These are phyloP conservation scores for Zaprionus capensis DNA, from an alignment of 1,140 invertebrate genomes.

Conservation along the genomic window DNA sequence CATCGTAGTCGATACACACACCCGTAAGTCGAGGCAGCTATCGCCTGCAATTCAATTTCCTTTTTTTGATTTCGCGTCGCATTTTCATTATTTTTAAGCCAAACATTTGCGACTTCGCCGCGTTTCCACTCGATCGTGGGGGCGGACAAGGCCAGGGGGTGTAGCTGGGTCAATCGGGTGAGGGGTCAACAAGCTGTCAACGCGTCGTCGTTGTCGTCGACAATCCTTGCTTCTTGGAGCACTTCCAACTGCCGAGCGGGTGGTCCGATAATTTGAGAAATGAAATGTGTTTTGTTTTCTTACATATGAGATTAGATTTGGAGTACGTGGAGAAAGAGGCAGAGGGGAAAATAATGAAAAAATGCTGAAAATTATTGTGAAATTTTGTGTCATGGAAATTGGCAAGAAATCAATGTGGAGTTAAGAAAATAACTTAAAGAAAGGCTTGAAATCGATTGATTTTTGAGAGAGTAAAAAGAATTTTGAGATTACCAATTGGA, in stretches of 20 bases:
- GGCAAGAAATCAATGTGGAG: neutral
- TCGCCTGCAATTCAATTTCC: slow-evolving; percentile 76
- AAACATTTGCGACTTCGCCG: slow-evolving; percentile 21
- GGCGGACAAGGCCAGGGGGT: too few relatives aligned
- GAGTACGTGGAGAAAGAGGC: neutral
- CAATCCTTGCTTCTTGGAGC: slow-evolving; percentile 14
- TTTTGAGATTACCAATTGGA: too few relatives aligned
- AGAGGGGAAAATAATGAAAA: neutral
- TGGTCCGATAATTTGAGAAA: slow-evolving; percentile 15
- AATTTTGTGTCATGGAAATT: neutral
- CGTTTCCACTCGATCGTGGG: slow-evolving; percentile 1
- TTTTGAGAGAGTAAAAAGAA: too few relatives aligned
- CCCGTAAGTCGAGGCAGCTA: slow-evolving; percentile 2
- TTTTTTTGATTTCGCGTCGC: slow-evolving; percentile 55
- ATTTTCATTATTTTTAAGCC: slow-evolving; percentile 55
- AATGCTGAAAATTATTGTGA: neutral
- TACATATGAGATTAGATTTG: slow-evolving; percentile 2
- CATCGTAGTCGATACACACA: slow-evolving; percentile 30
- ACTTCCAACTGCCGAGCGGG: slow-evolving; percentile 14
- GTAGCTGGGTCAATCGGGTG: slow-evolving; percentile 2
- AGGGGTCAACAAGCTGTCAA: slow-evolving; percentile 31
- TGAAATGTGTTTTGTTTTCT: slow-evolving; percentile 14
- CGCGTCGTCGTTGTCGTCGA: neutral
- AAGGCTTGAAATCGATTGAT: neutral
- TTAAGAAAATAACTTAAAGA: neutral